These are phyloP conservation scores for Albula glossodonta DNA, from an alignment of 2,113 vertebrate species.

Conservation along the genomic window DNA sequence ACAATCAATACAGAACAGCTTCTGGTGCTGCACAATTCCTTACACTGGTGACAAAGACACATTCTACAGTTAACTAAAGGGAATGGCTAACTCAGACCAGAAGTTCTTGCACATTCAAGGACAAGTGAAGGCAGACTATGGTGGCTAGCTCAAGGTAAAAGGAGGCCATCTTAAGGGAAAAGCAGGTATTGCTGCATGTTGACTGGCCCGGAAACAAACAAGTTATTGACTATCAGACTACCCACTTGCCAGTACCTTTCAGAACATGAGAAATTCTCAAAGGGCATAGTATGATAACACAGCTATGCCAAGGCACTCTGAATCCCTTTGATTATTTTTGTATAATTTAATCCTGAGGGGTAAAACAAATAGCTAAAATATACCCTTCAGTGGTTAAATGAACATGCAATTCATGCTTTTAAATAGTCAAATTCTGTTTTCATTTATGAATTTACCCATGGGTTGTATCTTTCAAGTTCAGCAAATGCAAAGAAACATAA, in stretches of 20 bases:
- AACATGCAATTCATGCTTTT: slow-evolving; percentile 20
- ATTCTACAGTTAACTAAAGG: background rate
- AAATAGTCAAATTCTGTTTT: background rate
- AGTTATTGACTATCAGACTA: too few species aligned
- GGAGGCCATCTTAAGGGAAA: background rate
- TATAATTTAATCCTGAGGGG: background rate
- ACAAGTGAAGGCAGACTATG: background rate
- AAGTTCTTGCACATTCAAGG: background rate
- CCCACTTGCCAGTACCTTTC: background rate
- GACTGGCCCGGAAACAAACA: too few species aligned
- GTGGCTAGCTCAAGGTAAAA: background rate
- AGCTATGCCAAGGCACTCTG: slow-evolving; percentile 14
- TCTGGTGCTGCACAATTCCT: background rate
- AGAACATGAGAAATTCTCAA: background rate
- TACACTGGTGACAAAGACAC: background rate
- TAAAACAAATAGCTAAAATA: background rate
- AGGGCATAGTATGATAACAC: background rate
- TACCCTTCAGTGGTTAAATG: background rate
- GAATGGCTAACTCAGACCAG: background rate
- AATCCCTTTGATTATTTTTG: background rate
- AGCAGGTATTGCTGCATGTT: background rate
- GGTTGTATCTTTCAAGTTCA: background rate
- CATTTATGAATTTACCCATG: background rate
- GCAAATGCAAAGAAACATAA: background rate
- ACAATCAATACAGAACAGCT: background rate